Percentiles rank a stretch among this genome's conserved stretches.
These are phyloP conservation scores for Matsumyia berberina DNA, from an alignment of 2,888 invertebrate species.

Conservation along the genomic window DNA sequence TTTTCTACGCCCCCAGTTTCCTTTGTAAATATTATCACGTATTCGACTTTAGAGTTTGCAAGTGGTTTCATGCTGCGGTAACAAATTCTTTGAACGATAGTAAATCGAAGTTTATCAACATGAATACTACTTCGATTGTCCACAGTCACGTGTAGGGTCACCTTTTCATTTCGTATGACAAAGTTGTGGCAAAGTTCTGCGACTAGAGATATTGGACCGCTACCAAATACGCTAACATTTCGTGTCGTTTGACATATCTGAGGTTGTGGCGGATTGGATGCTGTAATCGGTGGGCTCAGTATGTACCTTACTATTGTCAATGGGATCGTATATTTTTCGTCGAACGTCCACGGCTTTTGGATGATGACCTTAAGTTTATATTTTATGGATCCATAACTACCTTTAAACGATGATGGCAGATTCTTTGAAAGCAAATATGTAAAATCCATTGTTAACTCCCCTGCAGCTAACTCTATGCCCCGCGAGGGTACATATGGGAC, in stretches of 20 bases:
- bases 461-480: constrained; percentile 82
- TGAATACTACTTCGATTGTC: constrained; percentile 83
- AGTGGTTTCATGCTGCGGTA: constrained; percentile 82
- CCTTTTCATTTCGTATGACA: constrained; percentile 81
- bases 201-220: constrained; percentile 82
- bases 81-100: constrained; percentile 80
- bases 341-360: constrained; percentile 84
- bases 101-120: constrained; percentile 83
- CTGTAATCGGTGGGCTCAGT: constrained; percentile 79
- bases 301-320: constrained; percentile 82
- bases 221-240: constrained; percentile 81
- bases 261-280: constrained; percentile 80
- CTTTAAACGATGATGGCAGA: constrained; percentile 83
- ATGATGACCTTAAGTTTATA: constrained; percentile 83
- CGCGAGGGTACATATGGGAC: constrained; percentile 82
- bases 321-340: constrained; percentile 82
- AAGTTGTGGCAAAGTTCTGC: constrained; percentile 81
- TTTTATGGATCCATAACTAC: constrained; percentile 83
- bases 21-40: constrained; percentile 81
- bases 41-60: constrained; percentile 81
- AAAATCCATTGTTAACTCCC: constrained; percentile 82
- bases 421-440: constrained; percentile 80
- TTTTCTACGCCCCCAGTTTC: constrained; percentile 83
- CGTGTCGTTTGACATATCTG: constrained; percentile 81
- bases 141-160: constrained; percentile 82